Evolutionary conservation across 2,888 invertebrate genomes (phyloP), one percentile per base, ranked within the genome.

Genomic region (Nephrocerus scutellatus): DNA sequence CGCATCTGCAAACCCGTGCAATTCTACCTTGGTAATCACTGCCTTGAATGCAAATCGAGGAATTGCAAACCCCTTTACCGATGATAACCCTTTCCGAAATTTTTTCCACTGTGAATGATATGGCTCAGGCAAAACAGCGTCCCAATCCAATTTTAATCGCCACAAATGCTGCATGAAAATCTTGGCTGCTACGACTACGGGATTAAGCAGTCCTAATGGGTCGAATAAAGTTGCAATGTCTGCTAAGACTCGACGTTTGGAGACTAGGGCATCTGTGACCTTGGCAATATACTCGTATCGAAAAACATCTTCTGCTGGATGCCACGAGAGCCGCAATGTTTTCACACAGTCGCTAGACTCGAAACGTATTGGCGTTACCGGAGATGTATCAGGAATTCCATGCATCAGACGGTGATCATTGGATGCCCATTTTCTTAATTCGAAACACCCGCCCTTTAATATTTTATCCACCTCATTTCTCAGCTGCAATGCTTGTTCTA

Each of bases 151-250:
- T 24, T 37, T 30, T 1, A 13, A 6, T 6, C 23, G 12, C 47
- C 46, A 49, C 10, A 48, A n/a, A 10, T 43, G 31, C 21, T 48
- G 43, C 23, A 50, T 37, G 1, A 48, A 20, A 6, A 43, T 40
- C 34, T 48, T 46, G 2, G 25, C 42, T n/a, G 12, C 32, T 6
- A 49, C 37, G 4, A 40, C 31, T 2, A 46, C 16, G 13, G 48
- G 49, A 9, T 42, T 34, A 5, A 50, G 24, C n/a, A 43, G 32
- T 1, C 47, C 47, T 24, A 40, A 21, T 3, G 50, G 48, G 24
- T 48, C 46, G 21, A 41, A 50, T 14, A 50, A 13, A 3, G 20
- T 16, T 4, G 44, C 23, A 2, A 43, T 10, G 10, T 39, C 33
- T 5, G 43, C 43, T 6, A 46, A 15, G 3, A 49, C 29, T 9